Evolutionary conservation across 2,113 vertebrate species (phyloP).

Genomic region (Oncorhynchus tshawytscha): DNA sequence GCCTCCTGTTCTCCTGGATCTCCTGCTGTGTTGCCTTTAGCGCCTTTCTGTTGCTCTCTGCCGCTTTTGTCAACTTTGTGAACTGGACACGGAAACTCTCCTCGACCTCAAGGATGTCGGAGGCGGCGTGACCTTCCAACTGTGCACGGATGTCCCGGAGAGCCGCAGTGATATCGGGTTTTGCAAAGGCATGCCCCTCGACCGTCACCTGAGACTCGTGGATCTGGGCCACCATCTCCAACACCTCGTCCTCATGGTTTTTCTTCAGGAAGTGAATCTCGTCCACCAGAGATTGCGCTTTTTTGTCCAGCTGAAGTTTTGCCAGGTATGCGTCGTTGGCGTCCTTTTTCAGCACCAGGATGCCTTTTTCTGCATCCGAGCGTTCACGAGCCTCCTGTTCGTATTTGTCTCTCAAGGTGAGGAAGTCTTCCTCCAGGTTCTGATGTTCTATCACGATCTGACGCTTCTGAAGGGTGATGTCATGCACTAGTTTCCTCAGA

Average conservation of each 20-base stretch:
- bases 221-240: constrained; percentile 59
- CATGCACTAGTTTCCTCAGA: constrained; percentile 55
- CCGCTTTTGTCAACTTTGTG: constrained; percentile 62
- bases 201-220: constrained; percentile 34
- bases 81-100: constrained; percentile 63
- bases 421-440: constrained; percentile 66
- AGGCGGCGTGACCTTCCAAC: constrained; percentile 59
- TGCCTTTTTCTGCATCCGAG: constrained; percentile 47
- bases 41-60: constrained; percentile 63
- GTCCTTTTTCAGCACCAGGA: constrained; percentile 57
- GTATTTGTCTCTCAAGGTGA: constrained; percentile 38
- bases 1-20: constrained; percentile 60
- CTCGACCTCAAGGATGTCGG: constrained; percentile 47
- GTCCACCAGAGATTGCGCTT: constrained; percentile 58
- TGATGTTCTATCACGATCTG: constrained; percentile 61
- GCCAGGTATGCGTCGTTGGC: constrained; percentile 49
- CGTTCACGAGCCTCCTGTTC: constrained; percentile 55
- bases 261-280: constrained; percentile 66
- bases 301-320: constrained; percentile 68
- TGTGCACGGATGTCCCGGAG: constrained; percentile 68
- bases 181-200: constrained; percentile 45
- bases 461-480: constrained; percentile 62
- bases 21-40: constrained; percentile 62
- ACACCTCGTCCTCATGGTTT: constrained; percentile 64
- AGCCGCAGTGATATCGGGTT: constrained; percentile 65